Evolutionary conservation across 2,113 vertebrate genomes (phyloP).

Genomic region (Merops nubicus): DNA sequence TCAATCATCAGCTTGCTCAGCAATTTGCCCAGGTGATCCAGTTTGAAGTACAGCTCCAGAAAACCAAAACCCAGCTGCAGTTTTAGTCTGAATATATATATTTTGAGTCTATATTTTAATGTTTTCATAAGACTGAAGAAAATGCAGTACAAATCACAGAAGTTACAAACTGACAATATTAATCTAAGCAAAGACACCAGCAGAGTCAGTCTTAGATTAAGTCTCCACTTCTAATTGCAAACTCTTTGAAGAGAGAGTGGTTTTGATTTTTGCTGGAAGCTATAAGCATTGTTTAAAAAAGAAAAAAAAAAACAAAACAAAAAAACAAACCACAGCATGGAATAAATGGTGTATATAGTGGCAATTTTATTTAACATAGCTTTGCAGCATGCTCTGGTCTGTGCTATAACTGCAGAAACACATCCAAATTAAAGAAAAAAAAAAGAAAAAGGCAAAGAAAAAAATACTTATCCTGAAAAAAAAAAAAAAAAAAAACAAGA

Average conservation of each 20-base stretch:
- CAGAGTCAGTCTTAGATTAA: constrained; percentile 23
- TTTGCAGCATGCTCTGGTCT: constrained; percentile 29
- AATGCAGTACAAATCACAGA: background rate
- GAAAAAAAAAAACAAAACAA: background rate
- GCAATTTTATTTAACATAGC: constrained; percentile 44
- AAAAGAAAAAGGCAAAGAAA: background rate
- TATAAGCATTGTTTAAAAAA: constrained; percentile 41
- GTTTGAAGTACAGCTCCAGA: background rate
- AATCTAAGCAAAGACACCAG: constrained; percentile 35
- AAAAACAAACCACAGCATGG: background rate
- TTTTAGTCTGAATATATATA: background rate
- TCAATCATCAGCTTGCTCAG: background rate
- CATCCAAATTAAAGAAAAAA: constrained; percentile 26
- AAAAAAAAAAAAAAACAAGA: background rate
- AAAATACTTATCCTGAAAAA: background rate
- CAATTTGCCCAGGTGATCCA: background rate
- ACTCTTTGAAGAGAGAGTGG: constrained; percentile 57
- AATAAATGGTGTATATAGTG: constrained; percentile 43
- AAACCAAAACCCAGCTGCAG: background rate
- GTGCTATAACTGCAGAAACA: constrained; percentile 37
- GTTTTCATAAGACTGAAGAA: background rate
- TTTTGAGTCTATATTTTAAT: background rate
- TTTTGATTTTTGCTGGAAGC: constrained; percentile 70
- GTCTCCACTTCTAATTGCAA: constrained; percentile 28
- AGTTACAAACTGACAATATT: constrained; percentile 10